A percentile compares a stretch with the other conserved stretches of the same genome.
Conservation (phyloP, 2,888 invertebrate genomes). For the Eueremaeus valkanovi region DNA sequence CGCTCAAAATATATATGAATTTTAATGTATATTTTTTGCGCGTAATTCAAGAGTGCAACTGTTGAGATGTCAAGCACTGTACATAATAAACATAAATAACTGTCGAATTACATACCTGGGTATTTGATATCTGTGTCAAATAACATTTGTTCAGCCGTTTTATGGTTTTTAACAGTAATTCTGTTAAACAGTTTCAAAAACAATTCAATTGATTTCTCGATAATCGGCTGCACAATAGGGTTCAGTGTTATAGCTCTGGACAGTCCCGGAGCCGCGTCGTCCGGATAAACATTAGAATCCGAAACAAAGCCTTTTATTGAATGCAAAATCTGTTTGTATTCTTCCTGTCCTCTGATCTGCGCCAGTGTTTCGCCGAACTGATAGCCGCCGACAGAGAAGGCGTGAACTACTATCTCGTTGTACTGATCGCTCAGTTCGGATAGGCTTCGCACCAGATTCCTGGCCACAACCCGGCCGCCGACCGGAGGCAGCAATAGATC, state of each 20-base stretch:
- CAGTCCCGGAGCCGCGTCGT: constrained; percentile 33
- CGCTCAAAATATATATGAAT: too few species aligned
- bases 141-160: not conserved
- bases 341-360: not conserved
- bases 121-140: not conserved
- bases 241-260: constrained; percentile 27
- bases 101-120: constrained; percentile 53
- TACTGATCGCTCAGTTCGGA: constrained; percentile 60
- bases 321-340: not conserved
- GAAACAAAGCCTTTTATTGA: not conserved
- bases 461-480: constrained; percentile 72
- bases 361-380: constrained; percentile 74
- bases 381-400: constrained; percentile 86
- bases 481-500: constrained; percentile 81
- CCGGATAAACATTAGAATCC: constrained; percentile 46
- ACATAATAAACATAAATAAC: too few species aligned
- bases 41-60: too few species aligned
- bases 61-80: too few species aligned
- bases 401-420: constrained; percentile 71
- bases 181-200: not conserved
- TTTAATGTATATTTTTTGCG: too few species aligned
- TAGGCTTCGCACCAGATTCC: constrained; percentile 66
- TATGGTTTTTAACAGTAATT: not conserved
- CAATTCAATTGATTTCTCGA: not conserved
- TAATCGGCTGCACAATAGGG: not conserved